Evolutionary conservation across 2,888 invertebrate genomes (phyloP), one percentile per base, ranked within the genome.

Genomic region (Cartodere bifasciata): DNA sequence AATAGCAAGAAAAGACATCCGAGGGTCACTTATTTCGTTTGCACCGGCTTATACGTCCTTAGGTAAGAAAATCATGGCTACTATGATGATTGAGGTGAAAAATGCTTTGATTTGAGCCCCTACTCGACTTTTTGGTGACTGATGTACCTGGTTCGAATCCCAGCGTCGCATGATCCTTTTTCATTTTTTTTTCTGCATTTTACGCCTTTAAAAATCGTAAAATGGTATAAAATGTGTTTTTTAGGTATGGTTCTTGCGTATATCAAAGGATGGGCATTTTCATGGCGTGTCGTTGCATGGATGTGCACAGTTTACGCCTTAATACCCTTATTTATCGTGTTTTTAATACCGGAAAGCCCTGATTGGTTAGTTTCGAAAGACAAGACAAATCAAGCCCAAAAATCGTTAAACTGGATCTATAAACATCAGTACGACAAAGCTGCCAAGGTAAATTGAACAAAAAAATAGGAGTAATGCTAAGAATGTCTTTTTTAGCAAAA

Each of bases 331-430:
- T 28, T 67, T n/a, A 45, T 68, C 3, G 53, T 69, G 11, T 49
- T 67, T 37, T 62, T 65, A 33, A 60, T 68, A 2, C 69, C 68
- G 2, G 72, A 72, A 50, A 70, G 70, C 35, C 71, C 72, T 0
- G 62, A 66, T 1, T 72, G 70, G 70, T 54, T 71, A 2, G 61
- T 70, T 10, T 60, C 66, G 1, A 68, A 64, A 45, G 68, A 66
- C 2, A 56, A 63, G 14, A 51, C 58, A 11, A 66, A 65, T 2
- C 61, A 66, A 26, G 72, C 71, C 0, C 61, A 58, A 23, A 61
- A 62, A 33, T 56, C 68, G 1, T 45, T 71, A 12, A 59, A 62
- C 31, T 67, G 66, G 64, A 57, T 59, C 14, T 54, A 60, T 38
- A 56, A 53, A 37, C 53, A 56, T 31, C 61, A 62, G 42, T 9